Evolutionary conservation across 2,888 invertebrate species (phyloP).

Genomic region (Ceraclea dissimilis): DNA sequence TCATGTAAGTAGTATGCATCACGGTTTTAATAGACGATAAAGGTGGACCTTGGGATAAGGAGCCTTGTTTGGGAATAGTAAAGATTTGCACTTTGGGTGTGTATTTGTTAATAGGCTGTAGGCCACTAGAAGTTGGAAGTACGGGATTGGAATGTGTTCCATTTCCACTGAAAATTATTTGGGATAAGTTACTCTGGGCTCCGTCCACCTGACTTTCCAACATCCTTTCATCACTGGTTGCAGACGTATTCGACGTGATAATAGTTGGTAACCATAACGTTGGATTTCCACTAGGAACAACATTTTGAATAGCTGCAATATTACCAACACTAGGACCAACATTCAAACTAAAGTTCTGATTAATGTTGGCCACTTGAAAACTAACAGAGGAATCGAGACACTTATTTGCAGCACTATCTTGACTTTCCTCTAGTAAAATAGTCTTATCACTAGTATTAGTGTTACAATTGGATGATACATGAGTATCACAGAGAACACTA

Average conservation of each 20-base stretch:
- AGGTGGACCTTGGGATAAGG: neutral
- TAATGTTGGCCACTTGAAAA: slow-evolving; percentile 38
- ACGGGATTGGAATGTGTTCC: slow-evolving; percentile 10
- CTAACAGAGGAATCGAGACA: neutral
- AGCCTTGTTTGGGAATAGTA: slow-evolving; percentile 30
- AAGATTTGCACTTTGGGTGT: slow-evolving; percentile 46
- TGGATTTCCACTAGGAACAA: slow-evolving; percentile 37
- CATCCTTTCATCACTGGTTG: slow-evolving; percentile 3
- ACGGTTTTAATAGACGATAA: slow-evolving; percentile 6
- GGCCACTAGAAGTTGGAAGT: slow-evolving; percentile 4
- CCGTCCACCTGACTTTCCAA: slow-evolving; percentile 6
- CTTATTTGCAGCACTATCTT: slow-evolving; percentile 2
- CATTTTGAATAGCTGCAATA: slow-evolving; percentile 44
- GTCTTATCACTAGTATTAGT: slow-evolving; percentile 6
- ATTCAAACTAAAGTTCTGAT: slow-evolving; percentile 46
- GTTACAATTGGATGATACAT: slow-evolving; percentile 3
- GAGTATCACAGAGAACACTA: slow-evolving; percentile 12
- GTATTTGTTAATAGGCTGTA: slow-evolving; percentile 14
- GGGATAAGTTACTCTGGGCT: slow-evolving; percentile 39
- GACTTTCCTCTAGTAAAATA: slow-evolving; percentile 8
- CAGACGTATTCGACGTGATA: slow-evolving; percentile 22
- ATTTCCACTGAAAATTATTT: slow-evolving; percentile 42
- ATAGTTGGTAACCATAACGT: slow-evolving; percentile 46
- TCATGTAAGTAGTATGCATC: slow-evolving; percentile 18
- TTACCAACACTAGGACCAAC: slow-evolving; percentile 40